These are phyloP conservation scores for Xestia rhomboidea DNA, from an alignment of 2,888 invertebrate species.

Conservation along the genomic window DNA sequence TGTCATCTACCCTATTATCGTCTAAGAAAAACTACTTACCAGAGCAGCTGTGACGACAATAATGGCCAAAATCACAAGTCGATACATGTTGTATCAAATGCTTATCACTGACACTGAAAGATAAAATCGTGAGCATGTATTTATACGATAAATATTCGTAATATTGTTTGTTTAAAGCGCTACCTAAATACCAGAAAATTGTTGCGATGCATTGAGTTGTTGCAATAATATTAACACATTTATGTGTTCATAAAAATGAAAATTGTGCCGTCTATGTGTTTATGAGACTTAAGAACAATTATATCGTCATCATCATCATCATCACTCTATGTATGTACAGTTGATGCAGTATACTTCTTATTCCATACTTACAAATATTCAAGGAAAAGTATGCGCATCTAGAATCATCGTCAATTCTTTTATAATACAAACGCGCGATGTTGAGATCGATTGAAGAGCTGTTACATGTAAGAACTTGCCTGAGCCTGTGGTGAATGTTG, in stretches of 20 bases:
- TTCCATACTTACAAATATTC: too few species aligned
- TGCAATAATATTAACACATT: slow-evolving; percentile 3
- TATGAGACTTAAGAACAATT: background rate
- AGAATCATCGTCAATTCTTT: too few species aligned
- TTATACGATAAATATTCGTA: slow-evolving; percentile 9
- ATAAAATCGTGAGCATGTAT: slow-evolving; percentile 3
- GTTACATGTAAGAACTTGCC: too few species aligned
- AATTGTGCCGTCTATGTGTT: background rate
- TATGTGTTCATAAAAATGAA: background rate
- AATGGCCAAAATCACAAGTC: slow-evolving; percentile 36
- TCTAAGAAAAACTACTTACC: slow-evolving; percentile 29
- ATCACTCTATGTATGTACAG: background rate
- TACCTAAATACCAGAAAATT: slow-evolving; percentile 69
- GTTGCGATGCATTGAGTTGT: slow-evolving; percentile 20
- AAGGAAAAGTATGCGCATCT: too few species aligned
- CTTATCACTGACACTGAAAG: slow-evolving; percentile 15
- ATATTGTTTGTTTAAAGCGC: slow-evolving; percentile 13
- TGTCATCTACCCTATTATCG: too few species aligned
- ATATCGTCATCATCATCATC: background rate
- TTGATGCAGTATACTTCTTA: too few species aligned
- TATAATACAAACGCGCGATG: too few species aligned
- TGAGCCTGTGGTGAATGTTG: too few species aligned
- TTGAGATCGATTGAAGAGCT: too few species aligned
- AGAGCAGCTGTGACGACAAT: slow-evolving; percentile 25
- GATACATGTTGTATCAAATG: slow-evolving; percentile 54